Conservation (phyloP, 2,113 vertebrate species). For the Forbesichthys papilliferus region DNA sequence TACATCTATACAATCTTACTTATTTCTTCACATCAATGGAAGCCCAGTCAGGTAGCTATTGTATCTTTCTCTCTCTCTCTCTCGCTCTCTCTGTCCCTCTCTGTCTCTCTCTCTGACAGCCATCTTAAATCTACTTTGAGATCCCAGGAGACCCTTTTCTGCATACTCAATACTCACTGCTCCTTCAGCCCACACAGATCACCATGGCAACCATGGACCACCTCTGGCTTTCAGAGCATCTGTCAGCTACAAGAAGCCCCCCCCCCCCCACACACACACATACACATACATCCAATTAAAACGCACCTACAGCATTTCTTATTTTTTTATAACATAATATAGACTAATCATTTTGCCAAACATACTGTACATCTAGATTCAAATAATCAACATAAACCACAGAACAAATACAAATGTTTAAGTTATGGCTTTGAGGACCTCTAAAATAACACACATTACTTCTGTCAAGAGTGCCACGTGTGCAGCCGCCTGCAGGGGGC, state of each 20-base stretch:
- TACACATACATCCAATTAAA: slow-evolving; percentile 1
- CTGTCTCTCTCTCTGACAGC: slow-evolving; percentile 48
- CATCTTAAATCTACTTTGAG: slow-evolving; percentile 69
- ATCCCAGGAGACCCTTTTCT: slow-evolving; percentile 78
- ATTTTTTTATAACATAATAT: background rate
- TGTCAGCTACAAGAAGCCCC: slow-evolving; percentile 47
- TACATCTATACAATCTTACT: slow-evolving; percentile 1
- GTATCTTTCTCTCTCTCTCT: background rate
- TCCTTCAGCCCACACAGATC: slow-evolving; percentile 74
- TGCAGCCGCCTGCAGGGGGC: slow-evolving; percentile 60
- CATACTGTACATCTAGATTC: background rate
- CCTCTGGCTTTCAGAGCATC: slow-evolving; percentile 63
- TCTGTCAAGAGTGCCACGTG: background rate
- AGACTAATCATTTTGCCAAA: background rate
- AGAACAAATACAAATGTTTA: background rate
- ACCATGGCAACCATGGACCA: slow-evolving; percentile 79
- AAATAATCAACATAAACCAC: background rate
- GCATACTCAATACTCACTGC: slow-evolving; percentile 76
- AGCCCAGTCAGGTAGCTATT: slow-evolving; percentile 37
- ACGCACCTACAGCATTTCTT: slow-evolving; percentile 6
- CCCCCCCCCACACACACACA: slow-evolving; percentile 51
- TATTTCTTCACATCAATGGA: slow-evolving; percentile 24
- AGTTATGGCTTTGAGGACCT: background rate
- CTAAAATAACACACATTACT: background rate
- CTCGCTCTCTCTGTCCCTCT: background rate